Percentiles rank a stretch among this genome's conserved stretches.
phyloP scores from a whole-genome alignment of 2,888 invertebrate species.

The Azorinus chamasolen region DNA sequence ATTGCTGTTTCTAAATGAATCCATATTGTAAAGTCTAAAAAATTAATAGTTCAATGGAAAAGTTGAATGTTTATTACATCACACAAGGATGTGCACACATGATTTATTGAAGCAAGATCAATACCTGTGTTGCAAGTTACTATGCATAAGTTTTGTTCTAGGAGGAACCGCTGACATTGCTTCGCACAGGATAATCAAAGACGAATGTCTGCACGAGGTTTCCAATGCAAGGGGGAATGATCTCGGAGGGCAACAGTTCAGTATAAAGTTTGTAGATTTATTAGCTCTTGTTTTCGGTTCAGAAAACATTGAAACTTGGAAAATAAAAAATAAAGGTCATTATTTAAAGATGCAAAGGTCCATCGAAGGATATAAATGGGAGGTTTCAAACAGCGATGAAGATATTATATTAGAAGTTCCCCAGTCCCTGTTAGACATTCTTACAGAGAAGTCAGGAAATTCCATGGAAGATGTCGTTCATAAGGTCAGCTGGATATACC shows the following conservation, averaged over 20 bases:
- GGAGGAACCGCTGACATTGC: conserved; percentile 37
- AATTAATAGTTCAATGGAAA: too few species aligned
- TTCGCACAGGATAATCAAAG: conserved; percentile 1
- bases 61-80: too few species aligned
- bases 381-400: conserved; percentile 1
- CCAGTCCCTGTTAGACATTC: conserved; percentile 3
- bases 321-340: conserved; percentile 2
- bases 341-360: conserved; percentile 13
- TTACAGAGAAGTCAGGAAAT: background rate
- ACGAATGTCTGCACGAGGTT: conserved; percentile 18
- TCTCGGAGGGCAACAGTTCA: conserved; percentile 20
- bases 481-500: background rate
- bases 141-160: too few species aligned
- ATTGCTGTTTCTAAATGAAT: too few species aligned
- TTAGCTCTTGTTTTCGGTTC: conserved; percentile 17
- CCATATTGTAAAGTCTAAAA: too few species aligned
- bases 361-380: too few species aligned
- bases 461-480: background rate
- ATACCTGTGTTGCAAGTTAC: too few species aligned
- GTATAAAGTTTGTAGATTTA: conserved; percentile 11
- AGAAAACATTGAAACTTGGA: too few species aligned
- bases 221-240: conserved; percentile 14
- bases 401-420: conserved; percentile 18
- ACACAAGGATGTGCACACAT: too few species aligned
- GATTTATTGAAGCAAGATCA: too few species aligned